Percentiles rank a stretch among this genome's conserved stretches.
phyloP scores from a whole-genome alignment of 2,888 invertebrate species.

The Monochamus alternatus region DNA sequence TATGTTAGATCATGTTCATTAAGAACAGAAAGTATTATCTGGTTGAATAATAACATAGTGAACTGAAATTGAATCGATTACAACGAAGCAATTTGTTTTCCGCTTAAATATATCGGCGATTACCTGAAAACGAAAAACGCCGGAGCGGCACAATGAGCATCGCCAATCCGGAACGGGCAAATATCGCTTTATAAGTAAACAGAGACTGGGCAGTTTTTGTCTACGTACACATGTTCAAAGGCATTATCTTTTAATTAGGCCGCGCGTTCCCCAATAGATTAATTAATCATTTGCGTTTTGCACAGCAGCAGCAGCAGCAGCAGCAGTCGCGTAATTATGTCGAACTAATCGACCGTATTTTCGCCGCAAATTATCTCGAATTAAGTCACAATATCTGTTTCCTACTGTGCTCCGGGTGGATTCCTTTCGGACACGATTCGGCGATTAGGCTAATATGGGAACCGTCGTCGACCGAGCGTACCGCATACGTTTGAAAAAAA shows the following conservation, averaged over 20 bases:
- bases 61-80: too few relatives aligned
- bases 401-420: slow-evolving; percentile 29
- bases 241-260: slow-evolving; percentile 23
- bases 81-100: too few relatives aligned
- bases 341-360: slow-evolving; percentile 53
- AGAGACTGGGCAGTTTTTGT: neutral
- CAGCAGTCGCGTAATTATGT: slow-evolving; percentile 43
- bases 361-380: slow-evolving; percentile 51
- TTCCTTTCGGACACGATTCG: slow-evolving; percentile 25
- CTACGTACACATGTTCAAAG: neutral
- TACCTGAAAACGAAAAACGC: too few relatives aligned
- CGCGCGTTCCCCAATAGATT: slow-evolving; percentile 44
- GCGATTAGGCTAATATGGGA: slow-evolving; percentile 23
- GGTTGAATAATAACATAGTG: too few relatives aligned
- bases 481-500: slow-evolving; percentile 20
- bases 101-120: too few relatives aligned
- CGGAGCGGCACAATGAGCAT: too few relatives aligned
- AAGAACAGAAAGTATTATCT: too few relatives aligned
- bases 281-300: slow-evolving; percentile 51
- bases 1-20: too few relatives aligned
- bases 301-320: slow-evolving; percentile 25
- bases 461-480: neutral
- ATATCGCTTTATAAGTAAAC: neutral
- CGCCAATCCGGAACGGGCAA: too few relatives aligned
- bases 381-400: slow-evolving; percentile 52